These are phyloP conservation scores for Drosophila tsacasi DNA, from an alignment of 1,140 invertebrate species.

Conservation along the genomic window DNA sequence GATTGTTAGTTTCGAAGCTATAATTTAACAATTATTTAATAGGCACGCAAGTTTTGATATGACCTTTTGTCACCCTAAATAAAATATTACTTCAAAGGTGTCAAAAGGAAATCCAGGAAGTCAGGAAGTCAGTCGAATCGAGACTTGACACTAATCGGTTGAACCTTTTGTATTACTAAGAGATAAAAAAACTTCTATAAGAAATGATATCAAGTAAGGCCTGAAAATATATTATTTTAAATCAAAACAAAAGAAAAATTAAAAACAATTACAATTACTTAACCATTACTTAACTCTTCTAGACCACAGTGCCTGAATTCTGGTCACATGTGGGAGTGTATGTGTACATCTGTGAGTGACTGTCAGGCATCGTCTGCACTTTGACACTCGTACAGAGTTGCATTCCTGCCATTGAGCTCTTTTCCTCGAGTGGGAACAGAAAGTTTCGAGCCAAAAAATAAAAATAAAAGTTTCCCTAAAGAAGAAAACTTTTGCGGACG, in stretches of 20 bases:
- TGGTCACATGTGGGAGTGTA: constrained; percentile 23
- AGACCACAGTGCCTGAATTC: constrained; percentile 32
- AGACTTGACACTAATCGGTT: background rate
- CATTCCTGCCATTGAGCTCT: constrained; percentile 55
- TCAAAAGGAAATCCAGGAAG: background rate
- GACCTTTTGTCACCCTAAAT: constrained; percentile 5
- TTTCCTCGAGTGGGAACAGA: constrained; percentile 38
- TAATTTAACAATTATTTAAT: constrained; percentile 6
- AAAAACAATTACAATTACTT: constrained; percentile 8
- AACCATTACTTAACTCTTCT: background rate
- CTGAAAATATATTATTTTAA: background rate
- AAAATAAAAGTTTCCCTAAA: constrained; percentile 48
- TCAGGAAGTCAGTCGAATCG: background rate
- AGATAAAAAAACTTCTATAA: background rate
- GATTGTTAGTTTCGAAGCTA: constrained; percentile 2
- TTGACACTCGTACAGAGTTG: constrained; percentile 16
- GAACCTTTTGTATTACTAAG: background rate
- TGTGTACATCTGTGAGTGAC: constrained; percentile 25
- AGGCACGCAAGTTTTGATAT: background rate
- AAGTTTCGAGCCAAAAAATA: constrained; percentile 39
- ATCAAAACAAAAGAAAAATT: no score
- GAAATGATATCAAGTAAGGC: background rate
- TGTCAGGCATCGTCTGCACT: constrained; percentile 39
- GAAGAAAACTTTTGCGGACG: constrained; percentile 49
- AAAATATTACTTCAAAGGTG: background rate